These are phyloP conservation scores for Acanthosepion pharaonis DNA, from an alignment of 2,888 invertebrate genomes.

Conservation along the genomic window DNA sequence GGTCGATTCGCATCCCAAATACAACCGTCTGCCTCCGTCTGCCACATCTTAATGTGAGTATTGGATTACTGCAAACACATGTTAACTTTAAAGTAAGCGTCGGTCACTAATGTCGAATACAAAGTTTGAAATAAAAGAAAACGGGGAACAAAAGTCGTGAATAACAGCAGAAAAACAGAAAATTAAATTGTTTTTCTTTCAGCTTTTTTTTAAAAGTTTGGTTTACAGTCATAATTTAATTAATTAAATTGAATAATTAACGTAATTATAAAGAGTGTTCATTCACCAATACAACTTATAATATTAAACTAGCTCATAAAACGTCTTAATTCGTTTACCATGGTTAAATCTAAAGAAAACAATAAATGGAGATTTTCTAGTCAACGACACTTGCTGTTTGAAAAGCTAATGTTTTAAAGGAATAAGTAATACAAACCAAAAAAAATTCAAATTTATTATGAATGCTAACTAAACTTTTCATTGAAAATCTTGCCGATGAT, in stretches of 20 bases:
- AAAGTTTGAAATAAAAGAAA: neutral
- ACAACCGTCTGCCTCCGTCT: neutral
- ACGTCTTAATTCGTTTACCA: no score
- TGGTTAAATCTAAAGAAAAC: no score
- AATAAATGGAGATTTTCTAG: no score
- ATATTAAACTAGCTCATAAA: no score
- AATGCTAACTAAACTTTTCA: neutral
- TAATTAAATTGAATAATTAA: neutral
- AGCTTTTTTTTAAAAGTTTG: no score
- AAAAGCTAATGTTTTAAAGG: no score
- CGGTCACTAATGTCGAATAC: neutral
- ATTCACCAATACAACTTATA: no score
- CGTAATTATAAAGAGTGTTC: no score
- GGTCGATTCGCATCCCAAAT: constrained; percentile 22
- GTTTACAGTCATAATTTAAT: neutral
- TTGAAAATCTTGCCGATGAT: neutral
- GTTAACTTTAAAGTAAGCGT: neutral
- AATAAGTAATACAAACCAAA: no score
- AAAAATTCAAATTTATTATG: neutral
- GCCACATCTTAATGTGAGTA: neutral
- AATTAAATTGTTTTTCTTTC: no score
- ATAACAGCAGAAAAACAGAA: neutral
- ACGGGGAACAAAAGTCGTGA: neutral
- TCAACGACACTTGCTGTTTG: no score
- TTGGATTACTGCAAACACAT: neutral